Percentiles rank a stretch among this genome's conserved stretches.
phyloP scores from a whole-genome alignment of 1,140 invertebrate genomes.

The Hypothenemus hampei region DNA sequence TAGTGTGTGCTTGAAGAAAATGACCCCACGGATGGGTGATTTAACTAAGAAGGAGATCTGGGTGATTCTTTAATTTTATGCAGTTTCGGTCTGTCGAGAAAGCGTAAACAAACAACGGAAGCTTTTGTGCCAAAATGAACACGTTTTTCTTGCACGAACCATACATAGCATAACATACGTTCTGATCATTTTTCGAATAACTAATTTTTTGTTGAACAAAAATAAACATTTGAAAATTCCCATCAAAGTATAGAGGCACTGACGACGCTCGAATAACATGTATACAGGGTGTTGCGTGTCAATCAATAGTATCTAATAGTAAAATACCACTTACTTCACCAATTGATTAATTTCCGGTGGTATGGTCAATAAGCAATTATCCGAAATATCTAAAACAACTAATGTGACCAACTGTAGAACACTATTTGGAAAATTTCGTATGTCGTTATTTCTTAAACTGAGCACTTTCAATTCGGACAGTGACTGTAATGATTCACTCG shows the following conservation, averaged over 20 bases:
- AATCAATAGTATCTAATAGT: not conserved
- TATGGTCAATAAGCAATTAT: constrained; percentile 59
- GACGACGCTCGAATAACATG: too few species aligned
- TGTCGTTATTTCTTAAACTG: constrained; percentile 55
- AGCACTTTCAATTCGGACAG: constrained; percentile 50
- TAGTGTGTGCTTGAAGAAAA: too few species aligned
- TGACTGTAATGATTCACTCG: constrained; percentile 37
- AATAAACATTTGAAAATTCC: too few species aligned
- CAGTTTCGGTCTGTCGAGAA: constrained; percentile 45
- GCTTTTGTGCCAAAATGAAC: constrained; percentile 32
- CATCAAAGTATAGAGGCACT: too few species aligned
- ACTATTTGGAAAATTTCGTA: constrained; percentile 54
- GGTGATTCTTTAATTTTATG: constrained; percentile 33
- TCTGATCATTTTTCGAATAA: too few species aligned
- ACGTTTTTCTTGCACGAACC: constrained; percentile 1
- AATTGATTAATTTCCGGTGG: constrained; percentile 58
- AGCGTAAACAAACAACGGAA: constrained; percentile 46
- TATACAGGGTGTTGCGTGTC: too few species aligned
- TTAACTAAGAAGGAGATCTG: constrained; percentile 19
- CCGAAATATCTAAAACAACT: constrained; percentile 63
- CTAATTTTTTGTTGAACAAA: too few species aligned
- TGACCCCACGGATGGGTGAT: constrained; percentile 12
- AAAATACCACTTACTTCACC: constrained; percentile 53
- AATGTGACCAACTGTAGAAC: constrained; percentile 54
- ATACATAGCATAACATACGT: too few species aligned